Evolutionary conservation across 2,113 vertebrate genomes (phyloP).

Genomic region (Lichenostomus cassidix): DNA sequence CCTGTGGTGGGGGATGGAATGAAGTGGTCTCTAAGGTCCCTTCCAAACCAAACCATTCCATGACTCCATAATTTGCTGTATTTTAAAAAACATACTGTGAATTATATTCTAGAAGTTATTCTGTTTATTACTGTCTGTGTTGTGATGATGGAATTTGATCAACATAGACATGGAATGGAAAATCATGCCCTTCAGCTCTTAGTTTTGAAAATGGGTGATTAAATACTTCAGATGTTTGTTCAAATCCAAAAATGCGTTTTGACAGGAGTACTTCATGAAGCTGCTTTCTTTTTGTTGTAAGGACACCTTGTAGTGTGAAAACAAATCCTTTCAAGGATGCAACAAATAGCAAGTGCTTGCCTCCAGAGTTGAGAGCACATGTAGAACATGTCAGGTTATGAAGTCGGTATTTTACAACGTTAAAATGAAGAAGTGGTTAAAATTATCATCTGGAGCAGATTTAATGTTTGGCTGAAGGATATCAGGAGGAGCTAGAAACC

Average conservation of each 20-base stretch:
- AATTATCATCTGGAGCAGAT: background rate
- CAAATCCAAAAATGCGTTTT: background rate
- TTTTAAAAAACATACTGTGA: background rate
- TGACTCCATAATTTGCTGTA: background rate
- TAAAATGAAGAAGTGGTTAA: background rate
- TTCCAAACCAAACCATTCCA: background rate
- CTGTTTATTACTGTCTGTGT: background rate
- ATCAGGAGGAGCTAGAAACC: background rate
- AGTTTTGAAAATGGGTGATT: background rate
- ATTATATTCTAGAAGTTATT: background rate
- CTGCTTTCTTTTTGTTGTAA: background rate
- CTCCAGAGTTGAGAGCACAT: background rate
- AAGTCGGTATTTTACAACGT: background rate
- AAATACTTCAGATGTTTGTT: background rate
- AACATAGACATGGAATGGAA: background rate
- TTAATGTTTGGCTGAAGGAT: background rate
- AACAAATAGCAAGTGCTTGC: background rate
- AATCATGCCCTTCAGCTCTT: background rate
- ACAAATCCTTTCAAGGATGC: background rate
- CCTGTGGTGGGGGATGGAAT: accelerated
- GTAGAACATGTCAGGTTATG: background rate
- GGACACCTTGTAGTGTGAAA: background rate
- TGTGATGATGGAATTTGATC: background rate
- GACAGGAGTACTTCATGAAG: background rate
- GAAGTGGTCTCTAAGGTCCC: background rate